Evolutionary conservation across 2,888 invertebrate species (phyloP), one percentile per base, ranked within the genome.

Genomic region (Hoplodrina blanda): DNA sequence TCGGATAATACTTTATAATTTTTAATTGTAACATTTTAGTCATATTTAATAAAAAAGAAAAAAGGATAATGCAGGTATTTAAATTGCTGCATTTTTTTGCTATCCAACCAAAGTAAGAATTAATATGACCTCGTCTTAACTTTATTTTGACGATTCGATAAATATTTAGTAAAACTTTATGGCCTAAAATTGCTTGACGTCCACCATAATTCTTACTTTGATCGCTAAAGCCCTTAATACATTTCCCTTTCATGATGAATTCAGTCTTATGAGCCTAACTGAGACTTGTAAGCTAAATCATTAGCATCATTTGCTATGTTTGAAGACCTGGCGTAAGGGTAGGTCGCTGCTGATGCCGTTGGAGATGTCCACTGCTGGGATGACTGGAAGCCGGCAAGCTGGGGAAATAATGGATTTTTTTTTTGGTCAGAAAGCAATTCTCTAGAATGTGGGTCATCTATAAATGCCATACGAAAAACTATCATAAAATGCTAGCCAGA

Each of bases 271-370:
- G 92, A 92, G 30, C 96, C 94, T 71, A 95, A 94, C 82, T 98
- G 98, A 4, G 97, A 97, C 69, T 97, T 96, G 89, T 98, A 98
- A 5, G 98, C 98, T 87, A 98, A 88, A 72, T 97, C 96, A 78
- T 98, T 98, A 8, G 97, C 97, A 49, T 96, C 97, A 60, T 96
- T 91, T 65, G 94, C 94, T 89, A 92, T 88, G 82, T 93, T 92
- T 0, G 94, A 93, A 6, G 95, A 94, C 82, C 95, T 91, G 10
- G 92, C 96, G 82, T 96, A 96, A 1, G 92, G 96, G 80, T 92
- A 96, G n/a, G 93, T 91, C 0, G 90, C 91, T 4, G 93, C 94
- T 11, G 94, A 89, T 0, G 94, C 95, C 0, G 95, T 92, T 0
- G 91, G 96, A 2, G 93, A 90, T n/a, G 94, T 83, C 96, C 95